Conservation (phyloP, 2,797 vertebrate species). For the Sphenodon punctatus region DNA sequence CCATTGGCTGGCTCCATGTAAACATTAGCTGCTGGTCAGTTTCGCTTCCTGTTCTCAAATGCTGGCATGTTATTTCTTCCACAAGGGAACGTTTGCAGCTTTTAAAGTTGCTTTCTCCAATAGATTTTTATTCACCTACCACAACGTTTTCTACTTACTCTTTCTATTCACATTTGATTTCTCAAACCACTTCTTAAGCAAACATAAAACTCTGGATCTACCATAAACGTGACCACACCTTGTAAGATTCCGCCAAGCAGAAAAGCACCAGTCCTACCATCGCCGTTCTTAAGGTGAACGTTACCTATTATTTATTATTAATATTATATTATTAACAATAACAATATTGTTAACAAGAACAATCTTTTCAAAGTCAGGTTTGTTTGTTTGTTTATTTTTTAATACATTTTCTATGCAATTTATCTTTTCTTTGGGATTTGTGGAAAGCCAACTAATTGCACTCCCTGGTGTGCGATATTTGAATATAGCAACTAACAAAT, state of each 20-base stretch:
- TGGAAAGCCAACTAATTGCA: conserved; percentile 7
- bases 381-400: no score
- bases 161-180: not conserved
- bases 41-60: not conserved
- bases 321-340: no score
- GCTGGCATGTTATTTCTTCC: not conserved
- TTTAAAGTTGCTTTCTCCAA: not conserved
- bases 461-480: not conserved
- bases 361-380: no score
- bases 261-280: no score
- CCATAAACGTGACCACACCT: not conserved
- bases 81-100: not conserved
- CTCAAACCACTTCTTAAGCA: not conserved
- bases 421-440: not conserved
- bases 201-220: not conserved
- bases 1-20: not conserved
- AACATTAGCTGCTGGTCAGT: not conserved
- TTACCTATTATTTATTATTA: no score
- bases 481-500: not conserved
- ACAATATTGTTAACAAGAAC: no score
- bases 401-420: no score
- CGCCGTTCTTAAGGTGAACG: no score
- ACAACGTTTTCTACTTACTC: not conserved
- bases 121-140: not conserved
- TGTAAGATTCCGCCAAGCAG: no score